Evolutionary conservation across 2,113 vertebrate genomes (phyloP).

Genomic region (Sebastes fasciatus): DNA sequence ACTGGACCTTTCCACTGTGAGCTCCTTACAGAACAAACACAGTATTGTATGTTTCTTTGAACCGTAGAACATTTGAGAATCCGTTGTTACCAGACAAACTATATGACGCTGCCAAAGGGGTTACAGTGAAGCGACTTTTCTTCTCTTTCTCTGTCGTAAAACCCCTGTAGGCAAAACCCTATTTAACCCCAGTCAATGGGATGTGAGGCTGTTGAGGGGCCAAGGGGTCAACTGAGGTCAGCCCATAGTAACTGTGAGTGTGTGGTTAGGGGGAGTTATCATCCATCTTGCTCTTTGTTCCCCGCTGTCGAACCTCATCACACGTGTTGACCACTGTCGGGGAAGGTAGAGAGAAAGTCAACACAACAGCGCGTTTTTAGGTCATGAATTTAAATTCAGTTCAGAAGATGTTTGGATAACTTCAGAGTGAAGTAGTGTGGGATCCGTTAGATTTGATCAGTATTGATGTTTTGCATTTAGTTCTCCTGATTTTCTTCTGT

Average conservation of each 20-base stretch:
- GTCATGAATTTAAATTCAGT: slow-evolving; percentile 29
- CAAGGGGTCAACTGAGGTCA: slow-evolving; percentile 82
- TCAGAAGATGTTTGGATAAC: slow-evolving; percentile 1
- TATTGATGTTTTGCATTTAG: neutral
- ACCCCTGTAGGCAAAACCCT: slow-evolving; percentile 57
- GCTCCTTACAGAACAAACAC: slow-evolving; percentile 4
- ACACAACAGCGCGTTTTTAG: neutral
- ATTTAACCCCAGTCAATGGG: slow-evolving; percentile 77
- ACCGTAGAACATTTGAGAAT: slow-evolving; percentile 25
- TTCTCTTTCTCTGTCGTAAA: slow-evolving; percentile 61
- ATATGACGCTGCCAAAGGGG: slow-evolving; percentile 25
- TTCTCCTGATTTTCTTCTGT: neutral
- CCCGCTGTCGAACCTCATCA: slow-evolving; percentile 48
- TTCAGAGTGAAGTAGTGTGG: neutral
- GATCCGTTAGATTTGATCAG: neutral
- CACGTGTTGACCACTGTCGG: slow-evolving; percentile 36
- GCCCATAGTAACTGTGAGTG: slow-evolving; percentile 65
- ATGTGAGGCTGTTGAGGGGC: slow-evolving; percentile 79
- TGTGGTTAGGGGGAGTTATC: slow-evolving; percentile 63
- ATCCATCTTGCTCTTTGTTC: slow-evolving; percentile 72
- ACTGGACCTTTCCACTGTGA: neutral
- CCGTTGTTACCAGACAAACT: slow-evolving; percentile 11
- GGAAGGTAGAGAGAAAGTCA: slow-evolving; percentile 38
- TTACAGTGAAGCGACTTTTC: slow-evolving; percentile 65
- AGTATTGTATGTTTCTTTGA: slow-evolving; percentile 16